phyloP scores from a whole-genome alignment of 2,797 vertebrate species.

The Pipistrellus pipistrellus region DNA sequence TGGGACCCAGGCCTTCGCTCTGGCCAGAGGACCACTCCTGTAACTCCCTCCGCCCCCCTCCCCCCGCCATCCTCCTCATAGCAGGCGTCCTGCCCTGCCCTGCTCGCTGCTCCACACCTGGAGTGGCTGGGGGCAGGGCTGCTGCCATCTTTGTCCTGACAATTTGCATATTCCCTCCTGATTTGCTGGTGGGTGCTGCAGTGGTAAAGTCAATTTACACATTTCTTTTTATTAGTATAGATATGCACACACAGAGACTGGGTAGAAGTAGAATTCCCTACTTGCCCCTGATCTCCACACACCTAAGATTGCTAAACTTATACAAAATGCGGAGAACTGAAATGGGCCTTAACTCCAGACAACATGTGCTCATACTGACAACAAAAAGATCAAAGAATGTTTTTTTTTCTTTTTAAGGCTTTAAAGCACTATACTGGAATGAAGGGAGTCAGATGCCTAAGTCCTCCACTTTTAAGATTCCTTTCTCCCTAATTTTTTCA shows the following conservation, averaged over 20 bases:
- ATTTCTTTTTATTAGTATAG: no score
- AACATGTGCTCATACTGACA: constrained; percentile 22
- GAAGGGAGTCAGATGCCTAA: neutral
- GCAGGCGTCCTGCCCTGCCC: no score
- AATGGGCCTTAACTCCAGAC: constrained; percentile 44
- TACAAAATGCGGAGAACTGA: constrained; percentile 3
- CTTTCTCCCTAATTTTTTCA: neutral
- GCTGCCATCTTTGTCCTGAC: no score
- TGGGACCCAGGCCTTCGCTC: no score
- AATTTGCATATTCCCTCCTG: no score
- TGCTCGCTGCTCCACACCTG: no score
- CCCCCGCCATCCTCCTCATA: no score
- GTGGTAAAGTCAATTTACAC: no score
- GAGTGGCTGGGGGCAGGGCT: no score
- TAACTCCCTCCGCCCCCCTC: no score
- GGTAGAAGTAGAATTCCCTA: neutral
- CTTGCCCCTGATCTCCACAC: neutral
- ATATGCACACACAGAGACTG: neutral
- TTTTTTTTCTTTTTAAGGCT: neutral
- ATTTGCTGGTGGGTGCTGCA: no score
- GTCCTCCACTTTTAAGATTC: neutral
- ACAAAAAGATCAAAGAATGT: neutral
- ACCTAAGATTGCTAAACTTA: neutral
- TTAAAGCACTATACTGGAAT: constrained; percentile 20
- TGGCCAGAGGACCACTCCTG: no score